Evolutionary conservation across 2,113 vertebrate genomes (phyloP), one percentile per base, ranked within the genome.

Genomic region (Podarcis cretensis): DNA sequence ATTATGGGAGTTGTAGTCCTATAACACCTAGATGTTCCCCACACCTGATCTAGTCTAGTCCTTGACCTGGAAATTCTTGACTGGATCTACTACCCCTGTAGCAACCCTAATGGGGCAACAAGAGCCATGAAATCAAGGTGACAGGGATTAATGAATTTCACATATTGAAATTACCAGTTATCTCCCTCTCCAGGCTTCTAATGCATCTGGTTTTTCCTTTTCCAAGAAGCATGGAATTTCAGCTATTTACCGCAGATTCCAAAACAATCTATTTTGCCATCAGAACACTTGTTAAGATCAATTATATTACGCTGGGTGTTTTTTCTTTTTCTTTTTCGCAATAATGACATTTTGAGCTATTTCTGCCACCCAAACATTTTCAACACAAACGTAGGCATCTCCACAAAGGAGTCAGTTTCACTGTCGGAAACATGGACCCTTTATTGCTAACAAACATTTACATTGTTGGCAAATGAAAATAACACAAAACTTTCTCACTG

Each of bases 401-500:
- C 68, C 1, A 1, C 86, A 87, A 87, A 93, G 86, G 87, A 23
- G 80, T 78, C 27, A 83, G 48, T 54, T 54, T 54, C 79, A 40
- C 6, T 81, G 66, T 87, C 73, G 88, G 16, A 89, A 37, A 23
- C 25, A 63, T 1, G 35, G 48, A 1, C 75, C 10, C 2, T 68
- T 86, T 66, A 74, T 78, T n/a, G 66, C 40, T 88, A 84, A 87
- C 1, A 40, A 83, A 92, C 84, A 78, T 35, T 59, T 1, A 83
- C 18, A 69, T 59, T 4, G 3, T 8, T 88, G 88, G 89, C 16
- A 10, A 68, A 63, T 25, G 90, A 91, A 91, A 86, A n/a, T 80
- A 80, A 18, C 2, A 83, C 12, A 69, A 76, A 68, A 2, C 78
- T 63, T 87, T 89, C 0, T 68, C 66, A 83, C n/a, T 85, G 73